Conservation (phyloP, 1,140 invertebrate species). For the Caerostris extrusa region DNA sequence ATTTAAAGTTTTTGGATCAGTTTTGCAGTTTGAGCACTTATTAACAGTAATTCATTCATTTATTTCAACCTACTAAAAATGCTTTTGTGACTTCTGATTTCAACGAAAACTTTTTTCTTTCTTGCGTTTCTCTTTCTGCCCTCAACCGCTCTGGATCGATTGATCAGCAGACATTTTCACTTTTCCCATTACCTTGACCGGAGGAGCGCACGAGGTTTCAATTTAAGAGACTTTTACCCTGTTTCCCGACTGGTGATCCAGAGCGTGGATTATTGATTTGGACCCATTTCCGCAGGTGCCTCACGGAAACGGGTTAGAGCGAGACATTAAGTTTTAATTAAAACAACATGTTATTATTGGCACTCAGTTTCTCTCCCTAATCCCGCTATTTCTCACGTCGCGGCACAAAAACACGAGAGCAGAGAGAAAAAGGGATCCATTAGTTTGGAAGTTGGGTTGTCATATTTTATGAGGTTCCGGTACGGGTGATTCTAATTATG, state of each 20-base stretch:
- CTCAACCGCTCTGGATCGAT: neutral
- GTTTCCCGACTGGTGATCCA: too few relatives aligned
- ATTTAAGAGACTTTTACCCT: neutral
- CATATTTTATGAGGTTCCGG: neutral
- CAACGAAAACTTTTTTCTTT: neutral
- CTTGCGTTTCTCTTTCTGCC: neutral
- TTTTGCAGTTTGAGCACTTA: too few relatives aligned
- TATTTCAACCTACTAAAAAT: too few relatives aligned
- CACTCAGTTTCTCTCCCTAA: neutral
- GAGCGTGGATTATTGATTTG: neutral
- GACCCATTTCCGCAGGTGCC: neutral
- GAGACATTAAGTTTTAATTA: constrained; percentile 2
- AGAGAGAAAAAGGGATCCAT: neutral
- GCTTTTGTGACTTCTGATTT: too few relatives aligned
- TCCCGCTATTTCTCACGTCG: neutral
- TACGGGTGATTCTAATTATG: neutral
- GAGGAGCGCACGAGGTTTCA: neutral
- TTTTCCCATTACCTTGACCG: too few relatives aligned
- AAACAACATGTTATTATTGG: neutral
- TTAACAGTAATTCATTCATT: too few relatives aligned
- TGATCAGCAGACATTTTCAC: neutral
- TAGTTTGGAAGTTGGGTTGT: neutral
- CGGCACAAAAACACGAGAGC: neutral
- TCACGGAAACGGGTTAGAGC: neutral
- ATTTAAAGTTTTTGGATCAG: too few relatives aligned